Evolutionary conservation across 2,888 invertebrate species (phyloP).

Genomic region (Zygothrica quintamaculata): DNA sequence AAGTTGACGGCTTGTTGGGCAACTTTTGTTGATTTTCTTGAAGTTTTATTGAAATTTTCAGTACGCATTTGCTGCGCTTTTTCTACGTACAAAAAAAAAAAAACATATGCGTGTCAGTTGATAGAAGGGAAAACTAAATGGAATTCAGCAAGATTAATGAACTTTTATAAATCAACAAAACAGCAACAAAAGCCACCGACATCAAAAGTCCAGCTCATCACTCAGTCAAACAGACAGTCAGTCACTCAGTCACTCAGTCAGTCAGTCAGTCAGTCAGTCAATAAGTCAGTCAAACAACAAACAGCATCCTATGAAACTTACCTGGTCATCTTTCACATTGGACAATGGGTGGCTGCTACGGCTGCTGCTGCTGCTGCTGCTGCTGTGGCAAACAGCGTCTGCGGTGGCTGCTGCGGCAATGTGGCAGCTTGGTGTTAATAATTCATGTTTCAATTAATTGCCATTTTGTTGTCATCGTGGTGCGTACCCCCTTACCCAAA

Average conservation of each 20-base stretch:
- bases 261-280: conserved; percentile 37
- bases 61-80: conserved; percentile 64
- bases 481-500: conserved; percentile 37
- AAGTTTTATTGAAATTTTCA: conserved; percentile 57
- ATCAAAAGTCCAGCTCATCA: conserved; percentile 50
- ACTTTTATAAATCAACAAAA: conserved; percentile 68
- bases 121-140: conserved; percentile 36
- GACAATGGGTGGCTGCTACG: conserved; percentile 69
- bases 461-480: conserved; percentile 73
- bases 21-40: conserved; percentile 48
- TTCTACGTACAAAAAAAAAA: too few relatives aligned
- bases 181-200: conserved; percentile 55
- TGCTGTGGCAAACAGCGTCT: conserved; percentile 13
- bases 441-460: conserved; percentile 82
- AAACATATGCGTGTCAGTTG: conserved; percentile 10
- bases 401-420: conserved; percentile 26
- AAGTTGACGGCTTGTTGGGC: conserved; percentile 39
- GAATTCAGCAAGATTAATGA: conserved; percentile 80
- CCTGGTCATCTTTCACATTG: conserved; percentile 72
- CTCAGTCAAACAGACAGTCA: conserved; percentile 30
- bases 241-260: conserved; percentile 38
- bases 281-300: conserved; percentile 19
- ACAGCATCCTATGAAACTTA: conserved; percentile 60
- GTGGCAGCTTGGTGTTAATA: conserved; percentile 68
- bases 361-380: too few relatives aligned